Base-by-base conservation (phyloP, 2,113 vertebrate species). In the Amphiprion percula region DNA sequence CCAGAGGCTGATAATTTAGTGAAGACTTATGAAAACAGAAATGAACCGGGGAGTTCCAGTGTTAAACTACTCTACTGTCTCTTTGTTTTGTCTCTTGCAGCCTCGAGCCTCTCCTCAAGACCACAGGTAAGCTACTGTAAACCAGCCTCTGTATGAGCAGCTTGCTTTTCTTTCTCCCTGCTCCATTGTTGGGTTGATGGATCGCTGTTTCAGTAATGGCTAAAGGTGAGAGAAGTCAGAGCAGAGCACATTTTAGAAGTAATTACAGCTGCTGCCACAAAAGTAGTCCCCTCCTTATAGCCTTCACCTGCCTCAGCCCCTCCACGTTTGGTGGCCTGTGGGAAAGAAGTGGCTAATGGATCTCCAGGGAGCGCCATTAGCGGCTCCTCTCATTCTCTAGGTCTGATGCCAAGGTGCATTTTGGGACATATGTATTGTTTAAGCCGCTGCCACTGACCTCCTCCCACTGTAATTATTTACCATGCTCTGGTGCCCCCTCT, bases 31-130 rank as follows among this genome's bases (percentile, higher is more conserved):
- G 39, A 76, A 91, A 80, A 59, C 28, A 56, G 11, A 59, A 28
- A 72, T 74, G 73, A 87, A 80, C 12, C 54, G 19, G 7, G 46
- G 47, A 67, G 61, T 86, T 74, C 24, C 85, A 84, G 67, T 64
- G 56, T 72, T 84, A 58, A 87, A 83, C 54, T 39, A 2, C 41
- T 66, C 41, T 55, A 1, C 72, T 73, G 63, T 80, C 24, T 80
- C 63, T 90, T 84, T 88, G 30, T 71, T 87, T 84, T 83, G 63
- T 86, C 69, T 78, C 71, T 79, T 62, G 2, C 68, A 95, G 94
- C 94, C 70, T 90, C 94, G 4, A 93, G 93, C 85, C 90, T 93
- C 82, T 90, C 94, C 30, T 86, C 94, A 17, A 90, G 94, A 90
- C 92, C 94, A 76, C 94, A 95, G 95, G 95, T 96, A 82, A 93